Evolutionary conservation across 1,140 invertebrate species (phyloP).

Genomic region (Sycophaga agraensis): DNA sequence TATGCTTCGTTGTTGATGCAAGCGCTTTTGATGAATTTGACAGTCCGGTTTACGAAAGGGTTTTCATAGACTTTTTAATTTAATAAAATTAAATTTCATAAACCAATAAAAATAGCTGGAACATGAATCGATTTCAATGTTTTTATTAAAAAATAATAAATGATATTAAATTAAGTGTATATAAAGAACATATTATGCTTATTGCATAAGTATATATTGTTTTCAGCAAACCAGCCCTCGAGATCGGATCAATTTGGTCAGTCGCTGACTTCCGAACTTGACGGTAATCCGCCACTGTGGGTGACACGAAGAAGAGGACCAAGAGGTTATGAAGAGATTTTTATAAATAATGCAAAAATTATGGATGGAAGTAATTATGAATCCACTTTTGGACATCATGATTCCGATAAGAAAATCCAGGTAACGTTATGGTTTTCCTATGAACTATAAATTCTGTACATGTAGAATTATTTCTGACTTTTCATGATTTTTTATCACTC

Average conservation of each 20-base stretch:
- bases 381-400: slow-evolving; percentile 43
- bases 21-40: no score
- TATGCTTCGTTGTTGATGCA: no score
- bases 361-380: slow-evolving; percentile 70
- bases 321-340: slow-evolving; percentile 68
- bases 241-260: slow-evolving; percentile 67
- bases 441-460: no score
- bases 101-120: no score
- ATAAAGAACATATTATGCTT: slow-evolving; percentile 15
- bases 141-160: no score
- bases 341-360: slow-evolving; percentile 79
- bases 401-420: slow-evolving; percentile 66
- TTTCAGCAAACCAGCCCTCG: slow-evolving; percentile 70
- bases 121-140: neutral
- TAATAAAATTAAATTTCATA: no score
- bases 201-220: no score
- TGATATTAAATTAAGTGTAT: neutral
- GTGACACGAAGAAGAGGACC: slow-evolving; percentile 65
- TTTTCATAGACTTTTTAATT: no score
- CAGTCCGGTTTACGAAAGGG: neutral
- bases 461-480: no score
- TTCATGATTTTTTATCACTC: no score
- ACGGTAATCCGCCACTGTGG: slow-evolving; percentile 79
- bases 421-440: slow-evolving; percentile 59
- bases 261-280: slow-evolving; percentile 71